Conservation (phyloP, 2,888 invertebrate species). For the Drosophila vallismaia region DNA sequence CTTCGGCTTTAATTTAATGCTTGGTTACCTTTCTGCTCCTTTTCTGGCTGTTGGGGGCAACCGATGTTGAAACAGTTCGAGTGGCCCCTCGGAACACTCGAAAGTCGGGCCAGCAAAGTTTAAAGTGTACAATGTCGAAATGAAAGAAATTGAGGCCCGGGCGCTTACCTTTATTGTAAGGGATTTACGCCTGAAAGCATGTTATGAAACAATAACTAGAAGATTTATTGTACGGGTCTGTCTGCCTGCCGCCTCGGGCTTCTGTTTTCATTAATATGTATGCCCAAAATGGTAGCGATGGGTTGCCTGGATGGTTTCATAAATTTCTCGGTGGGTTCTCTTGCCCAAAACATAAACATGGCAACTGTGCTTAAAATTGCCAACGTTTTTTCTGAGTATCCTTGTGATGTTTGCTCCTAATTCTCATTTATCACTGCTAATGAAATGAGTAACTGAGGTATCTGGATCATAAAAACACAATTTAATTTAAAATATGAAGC, state of each 20-base stretch:
- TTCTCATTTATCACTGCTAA: slow-evolving; percentile 10
- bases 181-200: slow-evolving; percentile 51
- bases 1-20: slow-evolving; percentile 68
- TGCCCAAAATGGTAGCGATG: slow-evolving; percentile 5
- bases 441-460: background rate
- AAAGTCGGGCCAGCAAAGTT: slow-evolving; percentile 45
- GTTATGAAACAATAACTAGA: slow-evolving; percentile 66
- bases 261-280: slow-evolving; percentile 46
- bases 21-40: slow-evolving; percentile 67
- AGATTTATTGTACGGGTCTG: slow-evolving; percentile 59
- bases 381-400: background rate
- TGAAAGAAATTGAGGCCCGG: slow-evolving; percentile 43
- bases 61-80: slow-evolving; percentile 63
- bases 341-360: background rate
- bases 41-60: slow-evolving; percentile 32
- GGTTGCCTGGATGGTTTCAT: slow-evolving; percentile 1
- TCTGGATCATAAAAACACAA: background rate
- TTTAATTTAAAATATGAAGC: background rate
- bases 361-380: slow-evolving; percentile 14
- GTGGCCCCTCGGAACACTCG: slow-evolving; percentile 53
- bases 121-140: slow-evolving; percentile 52
- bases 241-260: slow-evolving; percentile 19
- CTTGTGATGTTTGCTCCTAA: slow-evolving; percentile 14
- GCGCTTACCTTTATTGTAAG: slow-evolving; percentile 57
- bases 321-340: slow-evolving; percentile 18